A percentile compares a stretch with the other conserved stretches of the same genome.
These are phyloP conservation scores for Eulacestoma nigropectus DNA, from an alignment of 2,113 vertebrate species.

Conservation along the genomic window DNA sequence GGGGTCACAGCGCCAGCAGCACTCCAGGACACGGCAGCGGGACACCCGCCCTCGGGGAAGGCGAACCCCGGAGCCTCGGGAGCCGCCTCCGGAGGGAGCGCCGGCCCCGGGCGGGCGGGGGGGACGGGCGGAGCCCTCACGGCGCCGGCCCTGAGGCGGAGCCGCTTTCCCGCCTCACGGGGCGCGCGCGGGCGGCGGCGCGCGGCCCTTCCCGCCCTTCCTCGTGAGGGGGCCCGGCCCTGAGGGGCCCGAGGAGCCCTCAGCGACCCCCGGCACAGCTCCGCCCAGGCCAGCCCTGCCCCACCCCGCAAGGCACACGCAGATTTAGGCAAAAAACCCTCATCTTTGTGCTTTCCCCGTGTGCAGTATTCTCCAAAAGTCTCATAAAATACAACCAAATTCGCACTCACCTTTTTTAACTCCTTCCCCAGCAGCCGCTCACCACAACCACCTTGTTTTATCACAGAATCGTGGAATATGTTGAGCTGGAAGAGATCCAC, in stretches of 20 bases:
- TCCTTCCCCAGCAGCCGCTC: background rate
- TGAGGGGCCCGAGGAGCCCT: background rate
- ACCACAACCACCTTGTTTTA: background rate
- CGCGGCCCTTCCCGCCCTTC: background rate
- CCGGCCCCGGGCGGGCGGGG: background rate
- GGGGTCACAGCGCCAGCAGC: background rate
- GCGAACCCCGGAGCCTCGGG: background rate
- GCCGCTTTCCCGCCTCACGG: background rate
- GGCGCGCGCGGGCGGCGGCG: background rate
- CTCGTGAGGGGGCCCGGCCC: background rate
- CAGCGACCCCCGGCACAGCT: background rate
- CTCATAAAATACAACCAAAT: background rate
- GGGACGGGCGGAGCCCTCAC: background rate
- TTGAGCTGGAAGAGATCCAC: background rate
- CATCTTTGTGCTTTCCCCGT: background rate
- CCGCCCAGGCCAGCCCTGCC: accelerated
- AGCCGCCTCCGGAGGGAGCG: background rate
- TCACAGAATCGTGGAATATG: background rate
- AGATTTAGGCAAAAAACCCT: accelerated
- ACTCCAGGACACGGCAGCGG: background rate
- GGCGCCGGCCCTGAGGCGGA: background rate
- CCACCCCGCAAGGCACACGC: accelerated
- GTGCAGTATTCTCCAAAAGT: accelerated
- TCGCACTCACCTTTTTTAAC: background rate
- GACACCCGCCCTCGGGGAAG: background rate